Conservation (phyloP, 2,113 vertebrate species). For the Trichomycterus rosablanca region DNA sequence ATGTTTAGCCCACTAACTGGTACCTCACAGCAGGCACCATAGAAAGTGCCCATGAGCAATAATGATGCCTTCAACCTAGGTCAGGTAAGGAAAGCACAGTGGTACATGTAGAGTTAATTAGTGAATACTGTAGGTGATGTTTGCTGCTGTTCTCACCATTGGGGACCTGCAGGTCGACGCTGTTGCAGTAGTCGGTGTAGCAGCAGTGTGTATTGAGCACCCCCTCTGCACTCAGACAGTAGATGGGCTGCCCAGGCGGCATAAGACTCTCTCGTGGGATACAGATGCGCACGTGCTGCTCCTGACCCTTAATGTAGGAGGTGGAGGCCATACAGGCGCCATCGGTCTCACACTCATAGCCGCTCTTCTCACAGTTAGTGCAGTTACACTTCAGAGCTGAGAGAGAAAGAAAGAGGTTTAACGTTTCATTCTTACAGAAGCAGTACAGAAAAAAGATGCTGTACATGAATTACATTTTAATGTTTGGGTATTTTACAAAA, state of each 20-base stretch:
- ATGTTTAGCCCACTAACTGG: too few species aligned
- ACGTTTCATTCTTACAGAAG: too few species aligned
- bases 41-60: too few species aligned
- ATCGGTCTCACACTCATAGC: conserved; percentile 90
- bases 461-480: too few species aligned
- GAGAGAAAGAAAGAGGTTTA: background rate
- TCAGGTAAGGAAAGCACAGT: too few species aligned
- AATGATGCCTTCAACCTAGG: too few species aligned
- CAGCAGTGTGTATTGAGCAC: conserved; percentile 94
- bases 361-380: conserved; percentile 82
- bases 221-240: conserved; percentile 86
- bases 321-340: conserved; percentile 95
- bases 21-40: too few species aligned
- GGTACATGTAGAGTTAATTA: too few species aligned
- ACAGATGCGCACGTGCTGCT: conserved; percentile 85
- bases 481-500: too few species aligned
- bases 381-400: conserved; percentile 85
- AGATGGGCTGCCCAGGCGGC: conserved; percentile 90
- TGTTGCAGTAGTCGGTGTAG: conserved; percentile 94
- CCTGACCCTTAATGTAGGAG: conserved; percentile 74
- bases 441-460: too few species aligned
- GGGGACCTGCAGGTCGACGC: conserved; percentile 82
- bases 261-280: conserved; percentile 78
- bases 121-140: too few species aligned
- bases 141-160: conserved; percentile 66